A percentile compares a stretch with the other conserved stretches of the same genome.
These are phyloP conservation scores for Hermaeophaga mercurialis DNA, from an alignment of 2,888 invertebrate species.

Conservation along the genomic window DNA sequence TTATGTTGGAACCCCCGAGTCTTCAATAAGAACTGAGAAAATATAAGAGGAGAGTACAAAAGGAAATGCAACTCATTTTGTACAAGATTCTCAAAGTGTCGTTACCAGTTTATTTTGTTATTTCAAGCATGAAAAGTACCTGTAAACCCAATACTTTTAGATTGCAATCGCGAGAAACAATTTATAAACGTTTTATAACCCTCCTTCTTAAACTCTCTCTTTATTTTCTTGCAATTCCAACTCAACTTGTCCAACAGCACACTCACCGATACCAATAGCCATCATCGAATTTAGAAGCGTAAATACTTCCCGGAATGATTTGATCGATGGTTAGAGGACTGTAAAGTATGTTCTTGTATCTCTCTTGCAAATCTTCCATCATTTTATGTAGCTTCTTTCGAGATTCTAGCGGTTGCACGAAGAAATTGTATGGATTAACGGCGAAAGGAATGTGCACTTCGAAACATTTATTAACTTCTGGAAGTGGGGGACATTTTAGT, in stretches of 20 bases:
- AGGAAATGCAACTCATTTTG: no score
- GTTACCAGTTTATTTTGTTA: no score
- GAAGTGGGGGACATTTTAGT: slow-evolving; percentile 57
- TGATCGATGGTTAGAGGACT: slow-evolving; percentile 54
- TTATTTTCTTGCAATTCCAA: no score
- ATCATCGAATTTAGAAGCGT: slow-evolving; percentile 72
- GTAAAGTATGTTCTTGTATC: slow-evolving; percentile 63
- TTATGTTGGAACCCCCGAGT: no score
- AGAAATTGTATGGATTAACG: slow-evolving; percentile 77
- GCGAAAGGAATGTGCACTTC: slow-evolving; percentile 77
- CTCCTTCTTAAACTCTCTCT: no score
- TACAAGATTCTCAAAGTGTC: no score
- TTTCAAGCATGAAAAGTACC: no score
- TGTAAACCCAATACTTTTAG: no score
- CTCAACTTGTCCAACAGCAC: background rate
- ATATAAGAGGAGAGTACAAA: no score
- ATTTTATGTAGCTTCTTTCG: slow-evolving; percentile 61
- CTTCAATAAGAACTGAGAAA: no score
- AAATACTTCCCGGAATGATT: slow-evolving; percentile 65
- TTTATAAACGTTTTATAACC: no score
- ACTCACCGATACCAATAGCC: slow-evolving; percentile 75
- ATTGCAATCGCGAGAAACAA: no score
- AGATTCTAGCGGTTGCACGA: slow-evolving; percentile 62
- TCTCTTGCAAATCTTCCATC: slow-evolving; percentile 70
- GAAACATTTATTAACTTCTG: slow-evolving; percentile 63